A percentile compares a stretch with the other conserved stretches of the same genome.
These are phyloP conservation scores for Hypomecis atomaria DNA, from an alignment of 2,888 invertebrate genomes.

Conservation along the genomic window DNA sequence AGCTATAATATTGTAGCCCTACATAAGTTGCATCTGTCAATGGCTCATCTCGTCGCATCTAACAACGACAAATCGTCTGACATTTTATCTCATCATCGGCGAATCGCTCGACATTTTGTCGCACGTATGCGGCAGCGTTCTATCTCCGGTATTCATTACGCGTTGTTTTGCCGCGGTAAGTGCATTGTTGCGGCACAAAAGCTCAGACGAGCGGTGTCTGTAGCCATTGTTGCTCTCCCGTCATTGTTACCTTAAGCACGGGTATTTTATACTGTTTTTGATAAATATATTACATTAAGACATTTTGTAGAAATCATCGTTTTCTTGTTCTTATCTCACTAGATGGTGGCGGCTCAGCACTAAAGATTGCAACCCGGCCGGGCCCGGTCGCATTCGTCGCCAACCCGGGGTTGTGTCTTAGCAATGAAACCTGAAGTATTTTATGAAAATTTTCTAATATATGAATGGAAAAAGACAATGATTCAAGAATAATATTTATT, in stretches of 20 bases:
- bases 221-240: slow-evolving; percentile 45
- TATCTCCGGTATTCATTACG: slow-evolving; percentile 51
- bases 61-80: neutral
- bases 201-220: slow-evolving; percentile 41
- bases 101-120: slow-evolving; percentile 8
- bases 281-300: slow-evolving; percentile 7
- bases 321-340: too few species aligned
- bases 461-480: too few species aligned
- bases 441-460: too few species aligned
- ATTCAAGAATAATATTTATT: too few species aligned
- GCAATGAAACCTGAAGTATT: too few species aligned
- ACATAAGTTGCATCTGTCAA: too few species aligned
- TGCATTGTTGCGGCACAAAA: slow-evolving; percentile 60
- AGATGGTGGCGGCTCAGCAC: too few species aligned
- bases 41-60: neutral
- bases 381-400: too few species aligned
- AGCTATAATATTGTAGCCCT: too few species aligned
- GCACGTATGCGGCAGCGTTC: slow-evolving; percentile 16
- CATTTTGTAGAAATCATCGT: too few species aligned
- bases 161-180: slow-evolving; percentile 50
- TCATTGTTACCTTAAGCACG: slow-evolving; percentile 36
- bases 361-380: too few species aligned
- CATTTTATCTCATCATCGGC: neutral
- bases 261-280: slow-evolving; percentile 15
- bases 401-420: too few species aligned